Evolutionary conservation across 2,888 invertebrate species (phyloP).

Genomic region (Polydesmus complanatus): DNA sequence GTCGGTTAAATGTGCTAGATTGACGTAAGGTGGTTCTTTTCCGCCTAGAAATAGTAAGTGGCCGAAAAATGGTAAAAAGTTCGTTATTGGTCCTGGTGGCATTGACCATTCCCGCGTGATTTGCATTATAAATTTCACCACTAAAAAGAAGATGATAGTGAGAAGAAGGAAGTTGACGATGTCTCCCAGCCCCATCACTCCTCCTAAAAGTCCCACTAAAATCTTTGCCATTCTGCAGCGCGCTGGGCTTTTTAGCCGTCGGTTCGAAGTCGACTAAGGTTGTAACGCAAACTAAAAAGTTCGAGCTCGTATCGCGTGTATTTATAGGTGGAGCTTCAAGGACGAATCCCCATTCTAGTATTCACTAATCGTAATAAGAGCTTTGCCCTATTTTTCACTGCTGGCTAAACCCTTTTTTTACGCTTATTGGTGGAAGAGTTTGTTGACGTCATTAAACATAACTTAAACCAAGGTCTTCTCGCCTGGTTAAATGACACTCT

Average conservation of each 20-base stretch:
- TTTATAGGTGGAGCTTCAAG: not conserved
- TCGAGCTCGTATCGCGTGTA: no score
- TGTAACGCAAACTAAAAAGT: no score
- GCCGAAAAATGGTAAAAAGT: constrained; percentile 40
- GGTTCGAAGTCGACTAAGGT: no score
- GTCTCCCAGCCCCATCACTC: no score
- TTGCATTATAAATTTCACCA: not conserved
- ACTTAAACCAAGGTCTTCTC: not conserved
- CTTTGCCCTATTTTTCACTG: not conserved
- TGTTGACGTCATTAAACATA: not conserved
- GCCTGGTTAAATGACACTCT: not conserved
- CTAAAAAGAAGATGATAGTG: not conserved
- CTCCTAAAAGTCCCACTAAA: no score
- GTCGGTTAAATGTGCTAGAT: constrained; percentile 49
- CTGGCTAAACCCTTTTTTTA: not conserved
- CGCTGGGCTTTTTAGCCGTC: no score
- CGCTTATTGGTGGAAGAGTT: not conserved
- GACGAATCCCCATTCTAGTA: not conserved
- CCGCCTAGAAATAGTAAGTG: constrained; percentile 57
- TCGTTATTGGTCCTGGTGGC: constrained; percentile 16
- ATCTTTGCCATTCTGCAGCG: no score
- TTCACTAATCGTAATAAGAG: not conserved
- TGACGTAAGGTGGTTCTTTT: constrained; percentile 47
- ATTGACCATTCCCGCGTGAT: not conserved
- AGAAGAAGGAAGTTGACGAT: not conserved